phyloP scores from a whole-genome alignment of 2,888 invertebrate species.

The Pharmacophagus antenor region DNA sequence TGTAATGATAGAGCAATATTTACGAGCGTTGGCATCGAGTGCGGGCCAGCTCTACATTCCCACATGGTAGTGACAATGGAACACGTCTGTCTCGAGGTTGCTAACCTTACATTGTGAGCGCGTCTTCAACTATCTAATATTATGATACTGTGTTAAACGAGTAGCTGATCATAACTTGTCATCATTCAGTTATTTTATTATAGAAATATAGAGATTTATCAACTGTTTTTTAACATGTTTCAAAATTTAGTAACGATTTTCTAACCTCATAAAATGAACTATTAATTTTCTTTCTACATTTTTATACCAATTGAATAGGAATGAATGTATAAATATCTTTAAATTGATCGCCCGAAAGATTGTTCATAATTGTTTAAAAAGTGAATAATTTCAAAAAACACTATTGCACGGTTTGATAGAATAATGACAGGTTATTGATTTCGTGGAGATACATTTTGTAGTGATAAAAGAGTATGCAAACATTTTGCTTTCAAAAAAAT shows the following conservation, averaged over 20 bases:
- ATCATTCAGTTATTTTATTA: no score
- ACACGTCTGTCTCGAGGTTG: slow-evolving; percentile 53
- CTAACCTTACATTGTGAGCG: slow-evolving; percentile 58
- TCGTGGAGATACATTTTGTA: not conserved
- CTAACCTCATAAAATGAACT: no score
- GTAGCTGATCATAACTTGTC: slow-evolving; percentile 39
- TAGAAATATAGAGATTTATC: no score
- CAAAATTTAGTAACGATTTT: no score
- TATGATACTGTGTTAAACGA: slow-evolving; percentile 65
- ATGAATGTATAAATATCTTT: not conserved
- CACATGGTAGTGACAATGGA: slow-evolving; percentile 66
- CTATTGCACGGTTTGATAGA: slow-evolving; percentile 13
- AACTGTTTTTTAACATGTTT: no score
- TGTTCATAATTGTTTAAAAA: not conserved
- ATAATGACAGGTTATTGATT: slow-evolving; percentile 7
- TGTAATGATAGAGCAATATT: not conserved
- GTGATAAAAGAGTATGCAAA: not conserved
- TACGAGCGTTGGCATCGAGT: slow-evolving; percentile 33
- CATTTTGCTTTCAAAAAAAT: not conserved
- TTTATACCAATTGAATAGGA: no score
- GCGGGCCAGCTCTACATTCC: slow-evolving; percentile 56
- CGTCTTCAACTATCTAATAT: slow-evolving; percentile 49
- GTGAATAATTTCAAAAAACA: not conserved
- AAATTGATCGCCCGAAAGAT: not conserved
- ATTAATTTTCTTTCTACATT: not conserved